Conservation (phyloP, 2,888 invertebrate genomes). For the Pseudanteris insignis region DNA sequence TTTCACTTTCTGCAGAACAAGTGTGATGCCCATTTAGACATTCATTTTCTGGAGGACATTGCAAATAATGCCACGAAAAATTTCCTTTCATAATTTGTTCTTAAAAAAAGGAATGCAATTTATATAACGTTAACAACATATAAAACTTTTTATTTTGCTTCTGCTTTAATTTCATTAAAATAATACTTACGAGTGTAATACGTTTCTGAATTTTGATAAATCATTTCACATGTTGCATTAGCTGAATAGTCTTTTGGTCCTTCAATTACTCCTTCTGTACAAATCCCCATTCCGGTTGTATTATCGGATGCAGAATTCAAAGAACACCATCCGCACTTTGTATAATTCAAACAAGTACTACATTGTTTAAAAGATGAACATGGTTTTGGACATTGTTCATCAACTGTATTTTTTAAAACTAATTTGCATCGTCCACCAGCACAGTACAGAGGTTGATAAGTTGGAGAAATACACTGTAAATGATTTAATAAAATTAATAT, state of each 20-base stretch:
- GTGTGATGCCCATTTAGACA: constrained; percentile 91
- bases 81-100: too few species aligned
- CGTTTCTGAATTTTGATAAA: constrained; percentile 57
- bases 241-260: constrained; percentile 74
- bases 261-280: constrained; percentile 83
- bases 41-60: constrained; percentile 93
- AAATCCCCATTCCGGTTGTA: constrained; percentile 79
- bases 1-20: constrained; percentile 86
- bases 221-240: constrained; percentile 68
- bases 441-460: constrained; percentile 86
- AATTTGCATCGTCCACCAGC: constrained; percentile 91
- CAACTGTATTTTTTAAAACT: constrained; percentile 74
- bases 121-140: too few species aligned
- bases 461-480: constrained; percentile 81
- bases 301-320: constrained; percentile 70
- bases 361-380: constrained; percentile 87
- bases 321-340: constrained; percentile 96
- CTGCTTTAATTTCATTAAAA: too few species aligned
- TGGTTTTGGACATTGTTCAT: constrained; percentile 82
- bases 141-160: too few species aligned
- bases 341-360: constrained; percentile 84
- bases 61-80: constrained; percentile 87
- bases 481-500: constrained; percentile 1
- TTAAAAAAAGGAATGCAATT: too few species aligned
- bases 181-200: too few species aligned